These are phyloP conservation scores for Helicoverpa armigera DNA, from an alignment of 1,140 invertebrate genomes.

Conservation along the genomic window DNA sequence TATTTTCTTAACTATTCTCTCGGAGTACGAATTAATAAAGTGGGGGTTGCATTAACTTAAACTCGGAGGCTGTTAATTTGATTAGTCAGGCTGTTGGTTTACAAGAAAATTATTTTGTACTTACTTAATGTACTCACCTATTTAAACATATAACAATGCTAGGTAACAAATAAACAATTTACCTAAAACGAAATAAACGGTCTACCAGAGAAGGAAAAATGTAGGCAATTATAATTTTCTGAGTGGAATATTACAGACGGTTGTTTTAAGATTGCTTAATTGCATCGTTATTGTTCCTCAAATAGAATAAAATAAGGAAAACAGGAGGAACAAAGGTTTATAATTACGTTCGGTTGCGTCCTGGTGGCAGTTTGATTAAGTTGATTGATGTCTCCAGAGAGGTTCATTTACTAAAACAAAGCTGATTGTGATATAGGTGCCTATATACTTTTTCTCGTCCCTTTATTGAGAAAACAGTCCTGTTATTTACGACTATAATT, in stretches of 20 bases:
- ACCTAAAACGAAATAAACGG: not conserved
- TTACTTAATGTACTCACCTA: not conserved
- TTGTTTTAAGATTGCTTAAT: not conserved
- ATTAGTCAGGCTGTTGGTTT: not conserved
- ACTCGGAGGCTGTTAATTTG: not conserved
- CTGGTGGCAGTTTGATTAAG: slow-evolving; percentile 50
- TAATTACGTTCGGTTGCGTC: slow-evolving; percentile 50
- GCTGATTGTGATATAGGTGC: slow-evolving; percentile 50
- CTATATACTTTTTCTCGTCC: slow-evolving; percentile 41
- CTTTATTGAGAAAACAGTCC: slow-evolving; percentile 44
- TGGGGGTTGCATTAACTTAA: not conserved
- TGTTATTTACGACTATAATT: slow-evolving; percentile 56
- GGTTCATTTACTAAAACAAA: slow-evolving; percentile 58
- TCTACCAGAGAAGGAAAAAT: not conserved
- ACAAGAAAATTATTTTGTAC: not conserved
- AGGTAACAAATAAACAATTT: not conserved
- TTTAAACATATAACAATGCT: not conserved
- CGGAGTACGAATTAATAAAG: slow-evolving; percentile 12
- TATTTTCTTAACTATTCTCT: slow-evolving; percentile 50
- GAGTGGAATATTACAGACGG: not conserved
- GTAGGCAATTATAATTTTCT: not conserved
- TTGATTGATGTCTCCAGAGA: slow-evolving; percentile 52
- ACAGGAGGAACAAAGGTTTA: slow-evolving; percentile 35
- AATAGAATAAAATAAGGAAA: slow-evolving; percentile 32
- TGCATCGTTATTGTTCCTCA: slow-evolving; percentile 25